Evolutionary conservation across 2,113 vertebrate species (phyloP).

Genomic region (Myocastor coypus): DNA sequence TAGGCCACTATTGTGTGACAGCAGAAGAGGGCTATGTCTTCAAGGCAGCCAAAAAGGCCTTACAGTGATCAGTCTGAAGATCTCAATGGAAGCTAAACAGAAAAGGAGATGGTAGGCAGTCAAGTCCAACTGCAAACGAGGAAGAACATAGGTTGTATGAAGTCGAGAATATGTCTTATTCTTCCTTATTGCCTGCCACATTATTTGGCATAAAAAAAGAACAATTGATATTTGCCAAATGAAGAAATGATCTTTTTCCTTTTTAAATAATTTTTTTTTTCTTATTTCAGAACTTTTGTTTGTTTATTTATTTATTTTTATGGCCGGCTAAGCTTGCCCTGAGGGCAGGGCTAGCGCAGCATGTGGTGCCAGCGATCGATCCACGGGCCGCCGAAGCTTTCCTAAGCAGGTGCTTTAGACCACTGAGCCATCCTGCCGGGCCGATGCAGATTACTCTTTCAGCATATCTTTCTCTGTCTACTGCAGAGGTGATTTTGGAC

Average conservation of each 20-base stretch:
- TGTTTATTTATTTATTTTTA: no score
- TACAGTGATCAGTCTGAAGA: neutral
- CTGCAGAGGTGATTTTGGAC: no score
- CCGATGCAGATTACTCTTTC: no score
- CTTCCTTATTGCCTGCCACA: neutral
- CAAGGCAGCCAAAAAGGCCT: neutral
- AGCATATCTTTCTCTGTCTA: no score
- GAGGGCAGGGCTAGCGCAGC: no score
- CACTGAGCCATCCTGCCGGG: no score
- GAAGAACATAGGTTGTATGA: neutral
- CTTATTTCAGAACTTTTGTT: no score
- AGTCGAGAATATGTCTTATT: neutral
- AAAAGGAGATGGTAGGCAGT: neutral
- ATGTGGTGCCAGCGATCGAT: no score
- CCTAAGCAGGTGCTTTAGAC: no score
- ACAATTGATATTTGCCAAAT: neutral
- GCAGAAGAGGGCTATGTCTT: neutral
- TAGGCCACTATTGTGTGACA: neutral
- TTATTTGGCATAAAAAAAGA: neutral
- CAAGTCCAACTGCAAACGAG: neutral
- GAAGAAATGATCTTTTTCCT: neutral
- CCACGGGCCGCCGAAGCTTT: no score
- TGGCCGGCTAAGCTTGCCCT: no score
- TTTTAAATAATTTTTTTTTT: no score
- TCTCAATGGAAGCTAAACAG: neutral